Conservation (phyloP, 2,113 vertebrate genomes). For the Poeciliopsis occidentalis region DNA sequence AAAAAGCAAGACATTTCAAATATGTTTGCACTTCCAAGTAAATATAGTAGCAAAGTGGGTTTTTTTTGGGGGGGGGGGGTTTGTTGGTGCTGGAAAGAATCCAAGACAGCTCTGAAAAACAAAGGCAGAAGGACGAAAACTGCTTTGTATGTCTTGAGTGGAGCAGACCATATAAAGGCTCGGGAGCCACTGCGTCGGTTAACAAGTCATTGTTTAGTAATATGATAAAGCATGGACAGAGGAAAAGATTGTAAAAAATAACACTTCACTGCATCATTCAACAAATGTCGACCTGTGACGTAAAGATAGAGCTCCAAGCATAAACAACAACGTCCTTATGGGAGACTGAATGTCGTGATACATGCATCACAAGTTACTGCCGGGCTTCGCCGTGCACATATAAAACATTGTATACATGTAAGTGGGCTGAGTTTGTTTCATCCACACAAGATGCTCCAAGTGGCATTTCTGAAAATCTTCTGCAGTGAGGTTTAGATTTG, state of each 20-base stretch:
- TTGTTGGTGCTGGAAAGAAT: slow-evolving; percentile 3
- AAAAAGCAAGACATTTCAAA: slow-evolving; percentile 7
- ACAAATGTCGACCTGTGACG: slow-evolving; percentile 25
- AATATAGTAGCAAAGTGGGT: background rate
- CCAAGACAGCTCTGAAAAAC: slow-evolving; percentile 11
- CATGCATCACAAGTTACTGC: slow-evolving; percentile 4
- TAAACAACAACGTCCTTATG: slow-evolving; percentile 11
- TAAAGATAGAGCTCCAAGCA: slow-evolving; percentile 19
- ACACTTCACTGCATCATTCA: slow-evolving; percentile 41
- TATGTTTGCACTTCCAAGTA: background rate
- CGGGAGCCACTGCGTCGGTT: background rate
- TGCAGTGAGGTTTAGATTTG: too few species aligned
- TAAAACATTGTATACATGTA: background rate
- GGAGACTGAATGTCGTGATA: slow-evolving; percentile 14
- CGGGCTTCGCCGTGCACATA: background rate
- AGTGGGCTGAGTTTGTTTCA: slow-evolving; percentile 5
- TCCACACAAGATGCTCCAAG: background rate
- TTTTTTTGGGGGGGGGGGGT: too few species aligned
- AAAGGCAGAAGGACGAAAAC: slow-evolving; percentile 1
- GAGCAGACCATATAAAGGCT: slow-evolving; percentile 26
- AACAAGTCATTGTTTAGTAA: slow-evolving; percentile 37
- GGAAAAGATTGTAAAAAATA: slow-evolving; percentile 52
- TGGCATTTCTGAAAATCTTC: background rate
- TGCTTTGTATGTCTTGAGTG: slow-evolving; percentile 12
- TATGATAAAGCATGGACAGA: slow-evolving; percentile 34